These are phyloP conservation scores for Drosophila ambigua DNA, from an alignment of 1,140 invertebrate genomes.

Conservation along the genomic window DNA sequence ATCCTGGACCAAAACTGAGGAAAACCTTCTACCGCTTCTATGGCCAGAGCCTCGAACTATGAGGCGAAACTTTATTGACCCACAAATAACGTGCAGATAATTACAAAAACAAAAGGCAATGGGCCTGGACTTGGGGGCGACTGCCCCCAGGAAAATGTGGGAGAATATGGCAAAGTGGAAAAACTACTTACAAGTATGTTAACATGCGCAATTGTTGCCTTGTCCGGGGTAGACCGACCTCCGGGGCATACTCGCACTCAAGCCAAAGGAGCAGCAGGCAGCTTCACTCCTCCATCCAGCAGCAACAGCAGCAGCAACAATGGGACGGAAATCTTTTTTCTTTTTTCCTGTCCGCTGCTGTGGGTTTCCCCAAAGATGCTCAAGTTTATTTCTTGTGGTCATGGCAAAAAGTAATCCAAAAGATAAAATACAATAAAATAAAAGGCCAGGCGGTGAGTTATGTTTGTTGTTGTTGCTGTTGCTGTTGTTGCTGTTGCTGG, in stretches of 20 bases:
- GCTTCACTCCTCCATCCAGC: no score
- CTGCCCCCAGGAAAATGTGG: slow-evolving; percentile 62
- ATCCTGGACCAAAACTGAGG: slow-evolving; percentile 33
- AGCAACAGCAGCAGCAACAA: slow-evolving; percentile 45
- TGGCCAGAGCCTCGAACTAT: slow-evolving; percentile 61
- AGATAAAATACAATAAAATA: slow-evolving; percentile 83
- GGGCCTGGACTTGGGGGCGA: slow-evolving; percentile 21
- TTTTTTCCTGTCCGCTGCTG: slow-evolving; percentile 56
- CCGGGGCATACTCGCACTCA: slow-evolving; percentile 42
- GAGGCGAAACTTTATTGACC: slow-evolving; percentile 83
- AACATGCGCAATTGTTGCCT: slow-evolving; percentile 78
- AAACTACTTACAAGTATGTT: slow-evolving; percentile 83
- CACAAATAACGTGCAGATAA: slow-evolving; percentile 83
- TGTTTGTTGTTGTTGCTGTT: slow-evolving; percentile 45
- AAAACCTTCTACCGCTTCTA: slow-evolving; percentile 18
- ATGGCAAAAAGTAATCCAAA: slow-evolving; percentile 81
- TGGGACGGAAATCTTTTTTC: slow-evolving; percentile 61
- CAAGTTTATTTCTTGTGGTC: slow-evolving; percentile 81
- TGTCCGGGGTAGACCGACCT: slow-evolving; percentile 49
- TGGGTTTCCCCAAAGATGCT: slow-evolving; percentile 69
- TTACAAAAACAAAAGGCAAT: slow-evolving; percentile 73
- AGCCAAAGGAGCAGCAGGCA: slow-evolving; percentile 22
- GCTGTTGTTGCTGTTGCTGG: slow-evolving; percentile 17
- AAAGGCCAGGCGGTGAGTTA: slow-evolving; percentile 79
- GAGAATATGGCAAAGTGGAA: slow-evolving; percentile 70